Percentiles rank a stretch among this genome's conserved stretches.
Evolutionary conservation across 2,797 vertebrate genomes (phyloP).

Genomic region (Xerus rutilus): DNA sequence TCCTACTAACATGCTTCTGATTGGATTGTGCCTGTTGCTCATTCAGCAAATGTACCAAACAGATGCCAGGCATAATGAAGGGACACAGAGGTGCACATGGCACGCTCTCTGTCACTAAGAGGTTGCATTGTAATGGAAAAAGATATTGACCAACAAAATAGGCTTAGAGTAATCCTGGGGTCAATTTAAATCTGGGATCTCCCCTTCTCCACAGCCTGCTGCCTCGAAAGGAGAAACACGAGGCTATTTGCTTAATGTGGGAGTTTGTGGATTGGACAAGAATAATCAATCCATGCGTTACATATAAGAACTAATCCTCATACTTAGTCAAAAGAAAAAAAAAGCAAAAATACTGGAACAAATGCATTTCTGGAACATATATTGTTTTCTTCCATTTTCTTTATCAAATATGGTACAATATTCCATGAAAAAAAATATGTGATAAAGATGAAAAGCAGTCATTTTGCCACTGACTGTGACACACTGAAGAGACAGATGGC

Average conservation of each 20-base stretch:
- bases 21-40: not conserved
- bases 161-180: not conserved
- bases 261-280: not conserved
- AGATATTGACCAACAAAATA: not conserved
- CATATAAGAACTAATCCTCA: not conserved
- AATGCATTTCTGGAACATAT: not conserved
- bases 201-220: not conserved
- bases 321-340: not conserved
- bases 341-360: not conserved
- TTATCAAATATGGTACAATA: slow-evolving; percentile 28
- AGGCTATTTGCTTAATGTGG: not conserved
- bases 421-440: not conserved
- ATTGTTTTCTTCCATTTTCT: not conserved
- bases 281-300: not conserved
- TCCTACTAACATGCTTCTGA: not conserved
- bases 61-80: not conserved
- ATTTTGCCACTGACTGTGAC: not conserved
- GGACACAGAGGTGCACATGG: not conserved
- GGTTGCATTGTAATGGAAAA: not conserved
- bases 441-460: slow-evolving; percentile 3
- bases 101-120: not conserved
- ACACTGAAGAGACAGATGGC: not conserved
- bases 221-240: not conserved
- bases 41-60: not conserved
- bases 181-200: not conserved